Percentiles rank a stretch among this genome's conserved stretches.
These are phyloP conservation scores for Dicrostonyx torquatus DNA, from an alignment of 2,797 vertebrate species.

Conservation along the genomic window DNA sequence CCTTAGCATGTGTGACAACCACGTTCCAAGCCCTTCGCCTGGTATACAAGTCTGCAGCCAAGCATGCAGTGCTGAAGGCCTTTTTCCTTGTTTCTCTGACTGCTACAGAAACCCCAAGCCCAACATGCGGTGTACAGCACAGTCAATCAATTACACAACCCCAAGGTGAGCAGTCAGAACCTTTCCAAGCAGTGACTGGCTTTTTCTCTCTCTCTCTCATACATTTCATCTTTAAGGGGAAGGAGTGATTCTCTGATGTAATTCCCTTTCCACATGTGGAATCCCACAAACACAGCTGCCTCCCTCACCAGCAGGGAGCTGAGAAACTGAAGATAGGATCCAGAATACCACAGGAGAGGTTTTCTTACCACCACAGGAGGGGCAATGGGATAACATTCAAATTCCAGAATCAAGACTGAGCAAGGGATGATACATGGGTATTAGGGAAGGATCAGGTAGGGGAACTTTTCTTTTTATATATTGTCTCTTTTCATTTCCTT, in stretches of 20 bases:
- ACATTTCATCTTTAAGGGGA: not conserved
- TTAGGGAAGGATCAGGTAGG: not conserved
- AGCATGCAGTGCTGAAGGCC: not conserved
- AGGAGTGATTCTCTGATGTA: not conserved
- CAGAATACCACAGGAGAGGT: not conserved
- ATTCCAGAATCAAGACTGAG: not conserved
- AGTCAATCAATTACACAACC: not conserved
- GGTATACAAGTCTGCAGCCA: not conserved
- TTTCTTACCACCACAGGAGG: rapidly evolving
- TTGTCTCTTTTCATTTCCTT: not conserved
- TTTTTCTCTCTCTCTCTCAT: not conserved
- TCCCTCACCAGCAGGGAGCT: too few relatives aligned
- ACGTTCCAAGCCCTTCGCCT: not conserved
- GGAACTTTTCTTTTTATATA: not conserved
- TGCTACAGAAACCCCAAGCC: not conserved
- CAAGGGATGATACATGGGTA: not conserved
- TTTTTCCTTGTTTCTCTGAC: not conserved
- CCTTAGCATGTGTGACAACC: not conserved
- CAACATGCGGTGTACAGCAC: too few relatives aligned
- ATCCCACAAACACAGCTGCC: not conserved
- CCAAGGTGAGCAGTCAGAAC: not conserved
- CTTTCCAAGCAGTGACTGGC: not conserved
- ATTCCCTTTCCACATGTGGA: not conserved
- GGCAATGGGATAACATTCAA: not conserved
- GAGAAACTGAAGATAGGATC: too few relatives aligned